Base-by-base conservation (phyloP, 2,888 invertebrate genomes). In the Acrobasis repandana region DNA sequence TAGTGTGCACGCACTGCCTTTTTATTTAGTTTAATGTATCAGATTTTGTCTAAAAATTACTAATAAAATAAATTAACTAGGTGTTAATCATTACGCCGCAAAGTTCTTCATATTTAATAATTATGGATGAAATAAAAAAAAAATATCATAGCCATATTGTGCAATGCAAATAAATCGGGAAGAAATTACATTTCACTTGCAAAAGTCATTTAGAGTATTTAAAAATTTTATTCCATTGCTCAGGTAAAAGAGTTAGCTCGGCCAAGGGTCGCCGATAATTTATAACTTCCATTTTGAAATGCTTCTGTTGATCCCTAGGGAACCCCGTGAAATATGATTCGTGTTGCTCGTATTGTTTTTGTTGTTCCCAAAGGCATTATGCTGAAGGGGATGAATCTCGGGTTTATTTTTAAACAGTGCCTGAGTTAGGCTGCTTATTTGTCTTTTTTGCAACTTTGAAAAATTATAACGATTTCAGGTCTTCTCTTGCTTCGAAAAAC, bases 251-350 rank as follows among this genome's bases (percentile, higher is more conserved):
- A 54, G 54, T 54, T 54, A 54, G 54, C 54, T 18, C 18, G 54
- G 43, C 54, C 18, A 8, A 16, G 38, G 54, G 54, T 54, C 54
- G 18, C 36, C 18, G 43, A 38, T 38, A 54, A 54, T 54, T 54
- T 38, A 54, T 54, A 54, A 54, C 54, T 54, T 38, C 54, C 54
- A 54, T 54, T 54, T 54, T 54, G 54, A 54, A 54, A 54, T 54
- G 54, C 54, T 38, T 38, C 54, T 54, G 43, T 54, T 54, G 43
- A 54, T 54, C 54, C 38, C 54, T 14, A 38, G 54, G 54, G 54
- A 54, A 20, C 43, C 11, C 38, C 20, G 54, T 54, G 54, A 54
- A 43, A 54, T 54, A 54, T 54, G 54, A 54, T 18, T 38, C 54
- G 54, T 38, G 54, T 38, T 54, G 38, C 54, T 54, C 20, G 43